Conservation (phyloP, 2,797 vertebrate species). For the Thripadectes ignobilis region DNA sequence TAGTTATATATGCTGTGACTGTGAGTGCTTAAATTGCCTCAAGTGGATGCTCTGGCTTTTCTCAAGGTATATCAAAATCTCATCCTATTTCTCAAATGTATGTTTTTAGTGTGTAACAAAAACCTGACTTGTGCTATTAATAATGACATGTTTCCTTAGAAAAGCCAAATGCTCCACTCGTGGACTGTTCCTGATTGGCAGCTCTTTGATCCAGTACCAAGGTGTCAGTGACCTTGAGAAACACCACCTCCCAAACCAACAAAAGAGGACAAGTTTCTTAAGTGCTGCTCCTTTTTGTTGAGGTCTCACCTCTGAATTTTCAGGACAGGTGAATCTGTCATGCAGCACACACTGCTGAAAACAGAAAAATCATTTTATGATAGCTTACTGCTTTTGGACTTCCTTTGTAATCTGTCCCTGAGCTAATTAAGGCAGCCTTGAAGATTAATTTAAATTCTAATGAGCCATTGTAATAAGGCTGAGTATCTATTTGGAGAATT, state of each 20-base stretch:
- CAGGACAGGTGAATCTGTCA: background rate
- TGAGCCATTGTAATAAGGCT: background rate
- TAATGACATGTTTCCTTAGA: background rate
- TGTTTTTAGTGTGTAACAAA: background rate
- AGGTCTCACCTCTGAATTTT: background rate
- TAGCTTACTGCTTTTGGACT: background rate
- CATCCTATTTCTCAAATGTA: background rate
- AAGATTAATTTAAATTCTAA: conserved; percentile 15
- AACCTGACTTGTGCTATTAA: background rate
- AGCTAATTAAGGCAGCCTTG: conserved; percentile 18
- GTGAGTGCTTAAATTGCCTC: background rate
- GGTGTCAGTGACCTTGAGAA: background rate
- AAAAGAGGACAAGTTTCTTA: background rate
- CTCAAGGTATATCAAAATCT: background rate
- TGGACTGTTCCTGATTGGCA: background rate
- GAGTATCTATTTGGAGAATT: background rate
- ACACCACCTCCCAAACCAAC: background rate
- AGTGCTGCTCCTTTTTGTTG: background rate
- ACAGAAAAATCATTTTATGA: background rate
- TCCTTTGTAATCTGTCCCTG: background rate
- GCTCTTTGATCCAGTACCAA: background rate
- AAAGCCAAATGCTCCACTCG: background rate
- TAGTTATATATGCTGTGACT: background rate
- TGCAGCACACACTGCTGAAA: background rate
- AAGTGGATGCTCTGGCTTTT: background rate